Base-by-base conservation (phyloP, 2,888 invertebrate genomes). In the Aricia artaxerxes region DNA sequence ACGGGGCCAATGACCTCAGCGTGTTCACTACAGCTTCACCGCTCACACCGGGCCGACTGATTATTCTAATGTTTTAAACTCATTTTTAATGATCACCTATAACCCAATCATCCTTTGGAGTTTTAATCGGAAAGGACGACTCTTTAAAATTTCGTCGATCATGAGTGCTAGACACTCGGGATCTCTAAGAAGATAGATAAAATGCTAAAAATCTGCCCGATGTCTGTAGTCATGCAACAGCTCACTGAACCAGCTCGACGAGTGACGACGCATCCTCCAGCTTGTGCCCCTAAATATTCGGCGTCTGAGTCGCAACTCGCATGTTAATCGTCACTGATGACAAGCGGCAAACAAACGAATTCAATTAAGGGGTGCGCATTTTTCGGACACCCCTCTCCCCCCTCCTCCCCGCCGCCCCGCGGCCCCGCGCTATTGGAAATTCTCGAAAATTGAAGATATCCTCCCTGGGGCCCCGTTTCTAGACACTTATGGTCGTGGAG, bases 381-480 rank as follows among this genome's bases (percentile, higher is more conserved):
- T 93, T 93, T 94, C 92, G 93, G 93, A 92, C 93, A 91, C 87
- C 88, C 90, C 89, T 90, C 91, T 90, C 92, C 92, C 92, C 91
- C 90, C 91, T 92, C 92, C 91, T 87, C 89, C 90, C 91, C 90
- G 91, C 92, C 92, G 91, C 88, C 90, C 89, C 90, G 91, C 90
- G 91, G 92, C 92, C 91, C 92, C 90, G 35, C 16, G 69, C 35
- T 94, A 92, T 92, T 93, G 93, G 94, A 93, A 94, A 93, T 92
- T 93, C 94, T 93, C 93, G 91, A 93, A 94, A 94, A 94, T 94
- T 94, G 94, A 94, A 94, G 94, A 94, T 93, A 93, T 93, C 85
- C 93, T 92, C 93, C 94, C 93, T 86, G 89, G 91, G 93, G 93
- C 91, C 92, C 92, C 93, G 92, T 92, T 92, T 91, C 93, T 92